A percentile compares a stretch with the other conserved stretches of the same genome.
Evolutionary conservation across 2,113 vertebrate species (phyloP).

Genomic region (Phodopus roborovskii): DNA sequence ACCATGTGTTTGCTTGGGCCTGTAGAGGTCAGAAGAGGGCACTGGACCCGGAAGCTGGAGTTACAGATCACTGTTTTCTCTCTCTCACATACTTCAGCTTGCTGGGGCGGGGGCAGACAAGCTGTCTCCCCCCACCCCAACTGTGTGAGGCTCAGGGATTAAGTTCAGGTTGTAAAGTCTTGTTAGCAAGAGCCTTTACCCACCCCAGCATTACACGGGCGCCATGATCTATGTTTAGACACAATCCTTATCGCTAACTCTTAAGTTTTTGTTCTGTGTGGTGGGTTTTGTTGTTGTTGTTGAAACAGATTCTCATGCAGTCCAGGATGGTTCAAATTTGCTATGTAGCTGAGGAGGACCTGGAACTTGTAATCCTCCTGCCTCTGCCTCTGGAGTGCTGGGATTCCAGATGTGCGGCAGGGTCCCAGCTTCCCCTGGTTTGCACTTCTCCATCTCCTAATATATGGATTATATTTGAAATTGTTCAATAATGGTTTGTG

Average conservation of each 20-base stretch:
- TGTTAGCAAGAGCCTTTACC: background rate
- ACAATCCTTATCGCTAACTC: background rate
- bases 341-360: background rate
- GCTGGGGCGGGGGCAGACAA: background rate
- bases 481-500: background rate
- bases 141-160: background rate
- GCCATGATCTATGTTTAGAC: too few relatives aligned
- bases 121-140: background rate
- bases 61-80: background rate
- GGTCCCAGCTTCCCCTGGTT: background rate
- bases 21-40: background rate
- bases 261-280: background rate
- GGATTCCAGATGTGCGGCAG: too few relatives aligned
- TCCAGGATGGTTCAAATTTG: background rate
- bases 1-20: background rate
- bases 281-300: background rate
- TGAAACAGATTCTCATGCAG: background rate
- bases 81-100: background rate
- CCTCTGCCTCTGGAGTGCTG: too few relatives aligned
- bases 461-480: constrained; percentile 34
- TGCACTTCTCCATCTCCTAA: background rate
- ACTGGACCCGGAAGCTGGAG: background rate
- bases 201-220: background rate
- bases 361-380: background rate
- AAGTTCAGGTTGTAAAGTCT: background rate